Conservation (phyloP, 2,113 vertebrate genomes). For the Rana temporaria region DNA sequence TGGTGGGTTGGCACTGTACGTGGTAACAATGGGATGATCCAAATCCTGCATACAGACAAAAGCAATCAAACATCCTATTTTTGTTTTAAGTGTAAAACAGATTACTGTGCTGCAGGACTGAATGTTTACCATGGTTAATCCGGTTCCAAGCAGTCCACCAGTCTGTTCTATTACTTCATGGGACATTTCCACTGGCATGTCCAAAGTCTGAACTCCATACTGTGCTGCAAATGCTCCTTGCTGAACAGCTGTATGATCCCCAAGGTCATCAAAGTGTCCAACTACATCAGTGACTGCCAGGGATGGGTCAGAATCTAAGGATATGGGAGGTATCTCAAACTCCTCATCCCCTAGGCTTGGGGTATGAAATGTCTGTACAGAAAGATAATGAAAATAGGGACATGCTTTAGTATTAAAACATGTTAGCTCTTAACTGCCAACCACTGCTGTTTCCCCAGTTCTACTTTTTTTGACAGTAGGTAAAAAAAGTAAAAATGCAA, state of each 20-base stretch:
- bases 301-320: conserved; percentile 85
- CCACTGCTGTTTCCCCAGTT: no score
- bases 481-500: no score
- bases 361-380: conserved; percentile 85
- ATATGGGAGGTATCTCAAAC: conserved; percentile 91
- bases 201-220: conserved; percentile 82
- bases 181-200: conserved; percentile 81
- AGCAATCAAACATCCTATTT: no score
- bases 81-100: no score
- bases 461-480: no score
- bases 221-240: conserved; percentile 73
- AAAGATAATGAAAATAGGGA: conserved; percentile 8
- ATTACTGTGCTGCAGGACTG: no score
- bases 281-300: conserved; percentile 86
- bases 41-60: conserved; percentile 76
- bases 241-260: conserved; percentile 75
- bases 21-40: conserved; percentile 84
- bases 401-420: not conserved
- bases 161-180: conserved; percentile 79
- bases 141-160: conserved; percentile 74
- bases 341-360: conserved; percentile 92
- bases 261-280: conserved; percentile 85
- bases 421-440: no score
- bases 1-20: conserved; percentile 85
- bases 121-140: conserved; percentile 70